Conservation (phyloP, 2,113 vertebrate species). For the Tichodroma muraria region DNA sequence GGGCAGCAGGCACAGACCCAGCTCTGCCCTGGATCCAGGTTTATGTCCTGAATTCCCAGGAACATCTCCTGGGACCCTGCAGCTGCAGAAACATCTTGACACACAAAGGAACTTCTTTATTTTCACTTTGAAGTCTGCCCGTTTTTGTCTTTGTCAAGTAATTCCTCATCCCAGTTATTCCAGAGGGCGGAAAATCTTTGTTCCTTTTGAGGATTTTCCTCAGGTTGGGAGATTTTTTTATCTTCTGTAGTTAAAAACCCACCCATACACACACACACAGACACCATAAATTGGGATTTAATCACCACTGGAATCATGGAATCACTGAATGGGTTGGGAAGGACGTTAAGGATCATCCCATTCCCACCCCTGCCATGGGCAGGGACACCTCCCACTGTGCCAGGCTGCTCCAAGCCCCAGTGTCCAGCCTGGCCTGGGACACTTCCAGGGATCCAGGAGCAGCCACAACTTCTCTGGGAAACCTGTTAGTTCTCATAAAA, state of each 20-base stretch:
- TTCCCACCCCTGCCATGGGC: background rate
- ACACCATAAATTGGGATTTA: background rate
- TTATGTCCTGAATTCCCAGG: background rate
- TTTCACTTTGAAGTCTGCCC: background rate
- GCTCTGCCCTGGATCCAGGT: background rate
- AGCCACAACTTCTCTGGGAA: background rate
- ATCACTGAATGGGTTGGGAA: background rate
- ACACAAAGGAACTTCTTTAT: background rate
- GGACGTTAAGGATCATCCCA: background rate
- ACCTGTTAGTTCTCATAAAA: background rate
- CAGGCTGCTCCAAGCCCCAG: background rate
- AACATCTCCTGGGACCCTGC: background rate
- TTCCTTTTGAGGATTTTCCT: background rate
- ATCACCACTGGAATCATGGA: background rate
- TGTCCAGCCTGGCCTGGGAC: background rate
- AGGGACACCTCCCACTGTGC: background rate
- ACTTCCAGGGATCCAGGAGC: background rate
- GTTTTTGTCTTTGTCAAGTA: background rate
- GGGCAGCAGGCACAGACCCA: background rate
- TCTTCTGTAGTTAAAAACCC: background rate
- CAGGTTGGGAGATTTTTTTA: background rate
- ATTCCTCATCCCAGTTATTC: background rate
- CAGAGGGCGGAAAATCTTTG: background rate
- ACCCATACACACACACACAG: background rate
- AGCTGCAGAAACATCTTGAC: background rate